Evolutionary conservation across 2,888 invertebrate species (phyloP), one percentile per base, ranked within the genome.

Genomic region (Amphipoea oculea): DNA sequence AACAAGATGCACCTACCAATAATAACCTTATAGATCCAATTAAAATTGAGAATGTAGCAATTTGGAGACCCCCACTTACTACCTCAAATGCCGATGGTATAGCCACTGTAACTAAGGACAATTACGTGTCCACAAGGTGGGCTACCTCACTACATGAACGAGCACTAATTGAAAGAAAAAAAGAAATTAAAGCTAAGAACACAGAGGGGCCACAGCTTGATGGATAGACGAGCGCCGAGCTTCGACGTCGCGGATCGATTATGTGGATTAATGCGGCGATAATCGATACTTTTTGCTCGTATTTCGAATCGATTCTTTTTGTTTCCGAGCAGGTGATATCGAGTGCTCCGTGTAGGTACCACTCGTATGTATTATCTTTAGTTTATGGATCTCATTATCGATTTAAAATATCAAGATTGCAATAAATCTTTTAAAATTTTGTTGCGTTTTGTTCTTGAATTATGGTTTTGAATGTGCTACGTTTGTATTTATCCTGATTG

Each of bases 211-310:
- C 77, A 86, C 79, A 87, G 89, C 91, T 90, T 94, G 94, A 94
- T 92, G 91, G 94, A 94, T 94, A 92, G 92, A 91, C 91, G 89
- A 88, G 85, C 86, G 86, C 80, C 82, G 76, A 89, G 86, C 81
- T 88, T 90, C 91, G 90, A 91, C 88, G 81, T 90, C 85, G 85
- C 89, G 91, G 89, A 92, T 93, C 92, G 94, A 94, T 94, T 94
- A 94, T 93, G 91, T 90, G 92, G 92, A 94, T 94, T 93, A 93
- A 94, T 93, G 94, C 90, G 89, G 90, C 91, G 94, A 94, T 95
- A 93, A 91, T 94, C 94, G 92, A 92, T 90, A 85, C 89, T 93
- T 93, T 94, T 92, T 93, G 91, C 89, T 90, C 78, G 86, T 90
- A 89, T 87, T 81, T 87, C 51, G 71, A 81, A 75, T 81, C 89